These are phyloP conservation scores for Solen grandis DNA, from an alignment of 1,140 invertebrate genomes.

Conservation along the genomic window DNA sequence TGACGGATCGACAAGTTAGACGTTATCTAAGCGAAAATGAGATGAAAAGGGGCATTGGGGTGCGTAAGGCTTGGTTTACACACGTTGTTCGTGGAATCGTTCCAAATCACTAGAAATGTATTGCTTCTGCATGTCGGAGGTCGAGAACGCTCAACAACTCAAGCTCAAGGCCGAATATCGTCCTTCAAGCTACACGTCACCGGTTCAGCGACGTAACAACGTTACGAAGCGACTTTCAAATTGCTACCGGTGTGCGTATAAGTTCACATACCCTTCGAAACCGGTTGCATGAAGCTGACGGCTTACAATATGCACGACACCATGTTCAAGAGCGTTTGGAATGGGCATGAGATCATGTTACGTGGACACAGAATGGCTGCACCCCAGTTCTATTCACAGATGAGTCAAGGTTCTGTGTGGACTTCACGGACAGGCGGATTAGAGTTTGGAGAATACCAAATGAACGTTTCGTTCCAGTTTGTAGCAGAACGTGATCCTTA, in stretches of 20 bases:
- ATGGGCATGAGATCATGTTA: not conserved
- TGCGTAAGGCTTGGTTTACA: not conserved
- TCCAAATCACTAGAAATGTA: slow-evolving; percentile 12
- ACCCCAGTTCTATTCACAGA: slow-evolving; percentile 26
- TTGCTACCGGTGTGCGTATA: not conserved
- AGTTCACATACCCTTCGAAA: slow-evolving; percentile 7
- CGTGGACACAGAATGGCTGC: not conserved
- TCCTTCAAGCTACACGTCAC: not conserved
- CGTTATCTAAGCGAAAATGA: not conserved
- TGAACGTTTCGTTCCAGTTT: not conserved
- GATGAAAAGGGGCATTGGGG: not conserved
- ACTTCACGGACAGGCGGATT: slow-evolving; percentile 32
- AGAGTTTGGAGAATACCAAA: slow-evolving; percentile 22
- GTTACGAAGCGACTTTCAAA: not conserved
- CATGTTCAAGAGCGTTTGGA: slow-evolving; percentile 4
- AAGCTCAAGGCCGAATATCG: not conserved
- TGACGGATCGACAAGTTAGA: not conserved
- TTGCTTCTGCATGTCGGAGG: not conserved
- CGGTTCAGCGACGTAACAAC: not conserved
- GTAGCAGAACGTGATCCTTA: too few species aligned
- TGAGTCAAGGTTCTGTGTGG: slow-evolving; percentile 44
- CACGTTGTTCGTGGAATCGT: not conserved
- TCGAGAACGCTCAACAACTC: not conserved
- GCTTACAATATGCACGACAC: not conserved
- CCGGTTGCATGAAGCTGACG: slow-evolving; percentile 3